Percentiles rank a stretch among this genome's conserved stretches.
Conservation (phyloP, 2,888 invertebrate species). For the Clunio marinus region DNA sequence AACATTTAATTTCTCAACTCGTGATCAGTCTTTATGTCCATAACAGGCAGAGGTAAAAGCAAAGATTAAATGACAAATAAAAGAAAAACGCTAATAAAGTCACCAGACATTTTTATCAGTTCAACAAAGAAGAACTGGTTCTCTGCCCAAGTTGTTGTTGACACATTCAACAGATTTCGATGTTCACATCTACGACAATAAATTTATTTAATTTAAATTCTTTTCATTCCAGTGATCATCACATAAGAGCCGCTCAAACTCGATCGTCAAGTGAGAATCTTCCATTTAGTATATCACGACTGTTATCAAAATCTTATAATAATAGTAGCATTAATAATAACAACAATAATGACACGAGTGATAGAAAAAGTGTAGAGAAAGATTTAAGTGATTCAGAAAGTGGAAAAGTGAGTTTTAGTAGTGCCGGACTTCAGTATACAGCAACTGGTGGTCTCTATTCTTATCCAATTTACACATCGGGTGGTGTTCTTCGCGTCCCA, state of each 20-base stretch:
- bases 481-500: conserved; percentile 75
- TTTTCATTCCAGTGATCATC: conserved; percentile 47
- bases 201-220: no score
- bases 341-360: conserved; percentile 45
- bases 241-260: conserved; percentile 53
- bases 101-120: conserved; percentile 22
- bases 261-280: conserved; percentile 55
- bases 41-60: neutral
- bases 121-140: conserved; percentile 27
- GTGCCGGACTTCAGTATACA: conserved; percentile 50
- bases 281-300: conserved; percentile 77
- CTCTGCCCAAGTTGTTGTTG: conserved; percentile 1
- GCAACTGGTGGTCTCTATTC: conserved; percentile 50
- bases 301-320: conserved; percentile 71
- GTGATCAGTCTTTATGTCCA: neutral
- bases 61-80: conserved; percentile 22
- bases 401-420: conserved; percentile 45
- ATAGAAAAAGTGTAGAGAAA: conserved; percentile 46
- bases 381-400: conserved; percentile 49
- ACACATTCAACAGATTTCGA: conserved; percentile 1
- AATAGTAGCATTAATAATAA: conserved; percentile 51
- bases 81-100: conserved; percentile 27
- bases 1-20: conserved; percentile 19
- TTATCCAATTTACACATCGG: conserved; percentile 55
- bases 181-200: no score